Evolutionary conservation across 2,113 vertebrate species (phyloP), one percentile per base, ranked within the genome.

Genomic region (Abramis brama): DNA sequence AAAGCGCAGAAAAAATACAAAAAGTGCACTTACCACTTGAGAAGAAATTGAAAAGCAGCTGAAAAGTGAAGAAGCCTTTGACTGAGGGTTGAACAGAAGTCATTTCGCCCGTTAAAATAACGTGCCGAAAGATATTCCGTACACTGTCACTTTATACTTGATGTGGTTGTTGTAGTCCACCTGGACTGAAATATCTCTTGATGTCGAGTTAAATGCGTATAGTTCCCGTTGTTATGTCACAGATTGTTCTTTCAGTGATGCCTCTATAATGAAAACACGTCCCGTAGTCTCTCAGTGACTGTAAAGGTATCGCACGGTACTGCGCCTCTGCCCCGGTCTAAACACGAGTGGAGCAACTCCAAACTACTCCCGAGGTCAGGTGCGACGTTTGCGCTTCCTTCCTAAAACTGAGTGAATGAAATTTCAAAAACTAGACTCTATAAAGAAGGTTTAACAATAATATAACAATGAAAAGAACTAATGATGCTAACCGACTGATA

Each of bases 21-120:
- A 73, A 78, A 78, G 5, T 74, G 85, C 13, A 88, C 94, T 94
- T 91, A 95, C 95, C 95, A 33, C 86, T 60, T 25, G 88, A 88
- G 15, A 90, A 87, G 79, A 77, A 89, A 47, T 87, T 88, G 83
- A 92, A 76, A 43, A 95, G 79, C 77, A 93, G 23, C 25, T 19
- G 68, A 39, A 83, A 19, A 13, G 33, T 27, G 33, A 73, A 25
- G 30, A 83, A 7, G 15, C 8, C 21, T 73, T 43, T 83, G 47
- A 70, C 88, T 78, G 91, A 74, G 62, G 87, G 83, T 90, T 76
- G 81, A 74, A 81, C 68, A 39, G 87, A 68, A 60, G 55, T 86
- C 95, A 95, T 95, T 85, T 68, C 91, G 60, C 19, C 33, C 8
- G 23, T 62, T 86, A 86, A 74, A 86, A 78, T 36, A 87, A 85